phyloP scores from a whole-genome alignment of 2,888 invertebrate species.

The Xanthia icteritia region DNA sequence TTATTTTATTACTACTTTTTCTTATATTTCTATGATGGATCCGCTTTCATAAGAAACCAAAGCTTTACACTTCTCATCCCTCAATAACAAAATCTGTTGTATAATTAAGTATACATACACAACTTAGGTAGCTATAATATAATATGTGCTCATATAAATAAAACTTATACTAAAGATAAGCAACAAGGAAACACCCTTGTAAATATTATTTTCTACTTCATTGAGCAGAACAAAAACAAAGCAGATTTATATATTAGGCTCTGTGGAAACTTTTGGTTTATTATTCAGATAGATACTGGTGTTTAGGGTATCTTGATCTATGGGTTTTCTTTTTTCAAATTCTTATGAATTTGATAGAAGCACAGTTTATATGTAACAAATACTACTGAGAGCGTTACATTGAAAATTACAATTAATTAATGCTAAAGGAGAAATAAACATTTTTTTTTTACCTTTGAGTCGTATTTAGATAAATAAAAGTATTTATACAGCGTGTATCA shows the following conservation, averaged over 20 bases:
- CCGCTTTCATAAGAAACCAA: no score
- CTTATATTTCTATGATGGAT: no score
- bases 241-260: conserved; percentile 18
- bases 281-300: not conserved
- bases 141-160: not conserved
- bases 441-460: no score
- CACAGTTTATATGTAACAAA: no score
- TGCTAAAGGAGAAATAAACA: no score
- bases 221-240: conserved; percentile 49
- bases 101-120: not conserved
- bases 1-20: no score
- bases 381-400: no score
- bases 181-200: conserved; percentile 31
- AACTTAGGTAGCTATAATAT: not conserved
- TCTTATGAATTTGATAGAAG: not conserved
- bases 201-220: conserved; percentile 58
- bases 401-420: no score
- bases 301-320: not conserved
- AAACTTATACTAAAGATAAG: conserved; percentile 25
- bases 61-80: not conserved
- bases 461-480: no score
- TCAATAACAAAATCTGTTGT: not conserved
- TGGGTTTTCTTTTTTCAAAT: no score
- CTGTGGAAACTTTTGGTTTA: conserved; percentile 23
- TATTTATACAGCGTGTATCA: no score